A percentile compares a stretch with the other conserved stretches of the same genome.
Evolutionary conservation across 2,888 invertebrate genomes (phyloP).

Genomic region (Beris chalybata): DNA sequence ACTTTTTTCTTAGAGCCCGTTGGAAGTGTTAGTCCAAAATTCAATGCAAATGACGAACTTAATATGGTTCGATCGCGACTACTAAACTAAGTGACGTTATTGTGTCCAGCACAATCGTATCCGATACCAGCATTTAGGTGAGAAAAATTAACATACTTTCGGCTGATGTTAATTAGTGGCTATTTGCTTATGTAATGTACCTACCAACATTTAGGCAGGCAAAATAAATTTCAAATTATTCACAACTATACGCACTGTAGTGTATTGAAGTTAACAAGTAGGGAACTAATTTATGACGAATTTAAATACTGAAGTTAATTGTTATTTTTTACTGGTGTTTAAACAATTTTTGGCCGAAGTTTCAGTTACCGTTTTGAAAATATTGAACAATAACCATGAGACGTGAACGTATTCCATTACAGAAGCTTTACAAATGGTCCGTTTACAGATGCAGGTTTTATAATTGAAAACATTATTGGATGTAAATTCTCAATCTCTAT

Average conservation of each 20-base stretch:
- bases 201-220: constrained; percentile 6
- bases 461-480: too few relatives aligned
- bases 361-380: too few relatives aligned
- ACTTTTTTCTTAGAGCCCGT: constrained; percentile 55
- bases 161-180: background rate
- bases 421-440: too few relatives aligned
- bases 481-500: too few relatives aligned
- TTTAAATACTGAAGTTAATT: background rate
- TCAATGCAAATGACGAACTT: constrained; percentile 68
- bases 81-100: constrained; percentile 60
- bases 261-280: too few relatives aligned
- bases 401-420: too few relatives aligned
- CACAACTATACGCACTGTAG: background rate
- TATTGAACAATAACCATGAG: too few relatives aligned
- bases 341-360: background rate
- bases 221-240: background rate
- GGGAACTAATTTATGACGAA: background rate
- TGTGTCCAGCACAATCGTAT: constrained; percentile 69
- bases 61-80: constrained; percentile 59
- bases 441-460: too few relatives aligned
- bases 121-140: constrained; percentile 75
- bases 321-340: background rate
- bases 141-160: constrained; percentile 42
- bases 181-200: background rate
- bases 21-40: constrained; percentile 63